These are phyloP conservation scores for Cuniculus paca DNA, from an alignment of 2,797 vertebrate species.

Conservation along the genomic window DNA sequence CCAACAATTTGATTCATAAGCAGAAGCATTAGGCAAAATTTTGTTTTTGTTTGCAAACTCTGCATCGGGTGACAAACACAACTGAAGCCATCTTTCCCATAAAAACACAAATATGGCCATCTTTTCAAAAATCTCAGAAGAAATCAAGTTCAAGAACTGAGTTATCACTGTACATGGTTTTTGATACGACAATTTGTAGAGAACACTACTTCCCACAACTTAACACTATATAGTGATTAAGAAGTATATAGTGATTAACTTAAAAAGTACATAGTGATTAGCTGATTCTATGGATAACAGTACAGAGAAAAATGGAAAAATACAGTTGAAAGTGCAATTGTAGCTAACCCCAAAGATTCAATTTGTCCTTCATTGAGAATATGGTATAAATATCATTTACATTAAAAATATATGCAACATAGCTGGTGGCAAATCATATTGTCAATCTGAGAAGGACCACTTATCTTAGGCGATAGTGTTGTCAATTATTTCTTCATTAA, in stretches of 20 bases:
- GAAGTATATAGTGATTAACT: not conserved
- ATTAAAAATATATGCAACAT: not conserved
- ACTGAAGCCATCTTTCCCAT: too few species aligned
- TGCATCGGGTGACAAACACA: too few species aligned
- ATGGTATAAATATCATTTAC: not conserved
- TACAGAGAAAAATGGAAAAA: slow-evolving; percentile 33
- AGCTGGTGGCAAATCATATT: not conserved
- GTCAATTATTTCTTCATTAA: not conserved
- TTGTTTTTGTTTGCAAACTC: too few species aligned
- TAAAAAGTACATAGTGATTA: not conserved
- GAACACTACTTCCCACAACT: not conserved
- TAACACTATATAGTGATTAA: not conserved
- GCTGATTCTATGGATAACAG: not conserved
- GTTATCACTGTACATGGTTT: too few species aligned
- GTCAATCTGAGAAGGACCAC: slow-evolving; percentile 10
- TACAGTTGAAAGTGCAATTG: not conserved
- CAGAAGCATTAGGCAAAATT: too few species aligned
- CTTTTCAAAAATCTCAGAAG: too few species aligned
- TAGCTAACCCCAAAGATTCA: not conserved
- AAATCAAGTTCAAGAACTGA: too few species aligned
- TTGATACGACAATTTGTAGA: slow-evolving; percentile 23
- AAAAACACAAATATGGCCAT: too few species aligned
- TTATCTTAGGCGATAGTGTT: not conserved
- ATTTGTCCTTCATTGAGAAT: not conserved
- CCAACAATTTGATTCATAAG: too few species aligned